Evolutionary conservation across 2,113 vertebrate genomes (phyloP).

Genomic region (Numenius arquata): DNA sequence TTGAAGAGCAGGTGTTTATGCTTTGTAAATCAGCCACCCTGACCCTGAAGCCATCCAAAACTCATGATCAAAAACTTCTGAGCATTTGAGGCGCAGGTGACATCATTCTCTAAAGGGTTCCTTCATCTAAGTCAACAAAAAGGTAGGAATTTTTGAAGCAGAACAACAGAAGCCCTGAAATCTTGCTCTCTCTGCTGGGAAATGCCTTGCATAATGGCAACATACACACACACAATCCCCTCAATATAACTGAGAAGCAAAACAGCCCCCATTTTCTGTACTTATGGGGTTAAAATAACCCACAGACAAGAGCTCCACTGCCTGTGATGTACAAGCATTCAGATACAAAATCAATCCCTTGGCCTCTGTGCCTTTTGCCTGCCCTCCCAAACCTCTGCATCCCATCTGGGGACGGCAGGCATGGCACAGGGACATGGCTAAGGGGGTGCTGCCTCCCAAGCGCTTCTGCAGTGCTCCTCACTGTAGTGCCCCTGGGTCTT

Average conservation of each 20-base stretch:
- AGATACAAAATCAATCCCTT: background rate
- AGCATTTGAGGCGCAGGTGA: background rate
- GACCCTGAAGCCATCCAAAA: conserved; percentile 44
- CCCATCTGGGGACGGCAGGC: background rate
- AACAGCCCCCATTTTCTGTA: background rate
- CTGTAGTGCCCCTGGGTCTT: background rate
- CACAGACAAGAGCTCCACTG: background rate
- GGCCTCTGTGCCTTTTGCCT: background rate
- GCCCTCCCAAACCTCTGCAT: background rate
- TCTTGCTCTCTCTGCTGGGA: background rate
- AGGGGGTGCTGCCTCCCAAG: background rate
- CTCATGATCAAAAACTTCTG: conserved; percentile 31
- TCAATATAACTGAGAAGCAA: background rate
- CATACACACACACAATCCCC: background rate
- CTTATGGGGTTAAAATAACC: background rate
- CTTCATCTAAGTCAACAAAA: conserved; percentile 21
- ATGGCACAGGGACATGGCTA: rapidly evolving
- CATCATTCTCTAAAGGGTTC: conserved; percentile 20
- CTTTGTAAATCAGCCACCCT: conserved; percentile 28
- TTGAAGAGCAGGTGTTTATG: background rate
- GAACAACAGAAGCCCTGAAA: conserved; percentile 22
- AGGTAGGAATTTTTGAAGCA: background rate
- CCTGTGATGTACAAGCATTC: background rate
- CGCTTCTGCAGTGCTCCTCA: background rate
- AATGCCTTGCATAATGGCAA: background rate